Evolutionary conservation across 2,113 vertebrate species (phyloP).

Genomic region (Lathamus discolor): DNA sequence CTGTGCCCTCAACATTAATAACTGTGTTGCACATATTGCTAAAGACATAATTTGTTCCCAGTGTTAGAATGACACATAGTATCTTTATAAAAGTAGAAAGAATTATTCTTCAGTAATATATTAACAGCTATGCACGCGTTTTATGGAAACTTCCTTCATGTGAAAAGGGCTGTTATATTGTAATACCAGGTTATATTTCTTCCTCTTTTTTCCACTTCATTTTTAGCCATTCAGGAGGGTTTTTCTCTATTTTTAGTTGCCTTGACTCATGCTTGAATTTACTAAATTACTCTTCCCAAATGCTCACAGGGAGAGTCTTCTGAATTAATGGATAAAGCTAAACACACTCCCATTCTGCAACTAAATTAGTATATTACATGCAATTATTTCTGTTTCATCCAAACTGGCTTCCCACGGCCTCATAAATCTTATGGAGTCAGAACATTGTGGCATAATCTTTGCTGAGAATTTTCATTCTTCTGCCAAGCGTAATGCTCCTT

Average conservation of each 20-base stretch:
- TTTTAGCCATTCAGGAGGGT: not conserved
- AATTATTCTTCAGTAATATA: not conserved
- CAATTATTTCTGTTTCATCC: slow-evolving; percentile 59
- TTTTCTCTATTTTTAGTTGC: slow-evolving; percentile 2
- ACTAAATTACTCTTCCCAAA: slow-evolving; percentile 3
- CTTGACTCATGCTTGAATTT: slow-evolving; percentile 6
- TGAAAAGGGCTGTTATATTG: not conserved
- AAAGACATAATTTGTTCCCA: not conserved
- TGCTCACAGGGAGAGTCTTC: not conserved
- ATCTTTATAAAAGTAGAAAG: not conserved
- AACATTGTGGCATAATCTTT: not conserved
- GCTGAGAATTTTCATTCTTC: slow-evolving; percentile 6
- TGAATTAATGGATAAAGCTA: slow-evolving; percentile 40
- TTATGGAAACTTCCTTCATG: not conserved
- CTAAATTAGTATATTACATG: not conserved
- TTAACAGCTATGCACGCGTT: not conserved
- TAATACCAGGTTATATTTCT: not conserved
- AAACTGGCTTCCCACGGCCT: not conserved
- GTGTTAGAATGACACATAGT: not conserved
- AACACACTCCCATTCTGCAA: slow-evolving; percentile 14
- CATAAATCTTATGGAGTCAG: slow-evolving; percentile 2
- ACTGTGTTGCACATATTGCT: not conserved
- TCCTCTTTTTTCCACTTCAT: not conserved
- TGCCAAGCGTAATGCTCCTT: not conserved
- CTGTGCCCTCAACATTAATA: not conserved